Percentiles rank a stretch among this genome's conserved stretches.
These are phyloP conservation scores for Diabrotica balteata DNA, from an alignment of 2,888 invertebrate species.

Conservation along the genomic window DNA sequence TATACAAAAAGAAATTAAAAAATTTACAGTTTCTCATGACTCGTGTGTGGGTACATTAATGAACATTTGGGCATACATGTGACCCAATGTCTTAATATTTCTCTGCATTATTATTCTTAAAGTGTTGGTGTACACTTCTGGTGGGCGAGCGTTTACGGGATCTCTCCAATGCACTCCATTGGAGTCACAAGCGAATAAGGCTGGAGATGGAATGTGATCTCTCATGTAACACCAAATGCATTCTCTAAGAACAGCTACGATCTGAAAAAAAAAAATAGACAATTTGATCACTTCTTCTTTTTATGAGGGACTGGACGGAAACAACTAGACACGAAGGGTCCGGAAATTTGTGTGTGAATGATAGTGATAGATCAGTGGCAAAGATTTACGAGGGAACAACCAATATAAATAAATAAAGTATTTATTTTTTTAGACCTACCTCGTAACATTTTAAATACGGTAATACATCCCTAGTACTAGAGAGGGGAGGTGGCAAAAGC, in stretches of 20 bases:
- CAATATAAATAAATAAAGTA: not conserved
- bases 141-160: conserved; percentile 72
- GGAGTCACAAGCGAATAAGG: conserved; percentile 74
- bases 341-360: too few species aligned
- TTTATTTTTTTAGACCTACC: conserved; percentile 56
- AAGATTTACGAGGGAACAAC: not conserved
- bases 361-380: too few species aligned
- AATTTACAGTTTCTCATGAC: conserved; percentile 17
- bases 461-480: conserved; percentile 77
- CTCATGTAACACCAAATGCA: conserved; percentile 90
- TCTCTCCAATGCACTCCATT: conserved; percentile 81
- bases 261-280: conserved; percentile 60
- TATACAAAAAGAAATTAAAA: too few species aligned
- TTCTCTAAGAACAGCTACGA: conserved; percentile 81
- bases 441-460: conserved; percentile 77
- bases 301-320: too few species aligned
- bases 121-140: conserved; percentile 79
- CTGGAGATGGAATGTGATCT: conserved; percentile 87
- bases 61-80: conserved; percentile 80
- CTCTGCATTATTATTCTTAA: conserved; percentile 80
- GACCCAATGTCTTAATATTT: conserved; percentile 78
- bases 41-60: conserved; percentile 55
- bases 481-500: conserved; percentile 82
- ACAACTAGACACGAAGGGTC: too few species aligned
- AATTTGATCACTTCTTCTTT: too few species aligned